Evolutionary conservation across 2,888 invertebrate genomes (phyloP).

Genomic region (Sphaerolaimus hirsutus): DNA sequence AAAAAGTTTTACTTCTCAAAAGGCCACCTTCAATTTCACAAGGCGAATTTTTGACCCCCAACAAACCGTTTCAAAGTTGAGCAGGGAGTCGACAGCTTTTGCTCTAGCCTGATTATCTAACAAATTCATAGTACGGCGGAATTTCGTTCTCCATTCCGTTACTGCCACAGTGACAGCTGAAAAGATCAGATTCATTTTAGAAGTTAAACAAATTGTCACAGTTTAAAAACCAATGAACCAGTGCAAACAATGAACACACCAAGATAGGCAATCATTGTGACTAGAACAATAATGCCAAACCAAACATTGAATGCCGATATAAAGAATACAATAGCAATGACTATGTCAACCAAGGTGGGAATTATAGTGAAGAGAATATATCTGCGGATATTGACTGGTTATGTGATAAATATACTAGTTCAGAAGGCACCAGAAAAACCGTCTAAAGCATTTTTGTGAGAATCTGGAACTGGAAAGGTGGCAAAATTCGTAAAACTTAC

Average conservation of each 20-base stretch:
- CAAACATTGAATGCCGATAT: slow-evolving; percentile 61
- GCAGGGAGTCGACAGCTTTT: slow-evolving; percentile 60
- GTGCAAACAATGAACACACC: no score
- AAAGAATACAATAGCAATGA: slow-evolving; percentile 71
- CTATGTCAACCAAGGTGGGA: slow-evolving; percentile 57
- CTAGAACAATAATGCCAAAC: slow-evolving; percentile 80
- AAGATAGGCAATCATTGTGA: slow-evolving; percentile 73
- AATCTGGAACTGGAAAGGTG: no score
- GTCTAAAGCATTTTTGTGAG: no score
- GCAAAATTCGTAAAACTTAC: no score
- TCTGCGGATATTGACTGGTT: no score
- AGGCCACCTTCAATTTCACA: not conserved
- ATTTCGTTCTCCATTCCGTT: slow-evolving; percentile 96
- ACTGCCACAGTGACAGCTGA: slow-evolving; percentile 56
- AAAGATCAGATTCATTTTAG: slow-evolving; percentile 12
- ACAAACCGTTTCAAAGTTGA: slow-evolving; percentile 85
- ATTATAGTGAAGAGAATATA: not conserved
- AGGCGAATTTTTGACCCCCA: not conserved
- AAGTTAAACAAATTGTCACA: no score
- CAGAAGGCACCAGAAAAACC: no score
- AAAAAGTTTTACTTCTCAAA: not conserved
- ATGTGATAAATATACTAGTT: no score
- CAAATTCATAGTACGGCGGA: slow-evolving; percentile 68
- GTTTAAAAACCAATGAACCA: no score
- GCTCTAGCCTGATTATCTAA: slow-evolving; percentile 77